Base-by-base conservation (phyloP, 1,140 invertebrate genomes). In the Homarus americanus region DNA sequence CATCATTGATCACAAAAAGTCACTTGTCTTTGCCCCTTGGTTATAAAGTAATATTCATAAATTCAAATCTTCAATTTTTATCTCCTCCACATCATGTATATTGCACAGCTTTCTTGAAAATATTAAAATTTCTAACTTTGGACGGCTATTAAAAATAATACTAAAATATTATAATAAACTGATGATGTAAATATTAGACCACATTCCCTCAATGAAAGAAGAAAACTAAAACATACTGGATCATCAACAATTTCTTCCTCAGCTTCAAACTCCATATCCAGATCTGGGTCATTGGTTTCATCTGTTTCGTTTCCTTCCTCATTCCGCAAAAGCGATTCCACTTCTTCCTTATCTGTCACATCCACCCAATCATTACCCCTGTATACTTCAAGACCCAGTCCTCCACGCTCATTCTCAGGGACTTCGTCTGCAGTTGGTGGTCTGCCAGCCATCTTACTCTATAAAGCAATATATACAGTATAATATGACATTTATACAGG, bases 241-340 rank as follows among this genome's bases (percentile, higher is more conserved):
- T 87, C 85, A 28, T 87, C 86, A 5, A 87, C 28, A 12, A 66
- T 40, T 41, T 79, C 78, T 32, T 87, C 86, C 58, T 87, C 86
- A 69, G 53, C 86, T 40, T 87, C 86, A 69, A 79, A 79, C 38
- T 87, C 86, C 34, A 87, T 76, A n/a, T 87, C 86, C 36, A 79
- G 10, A 28, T 87, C 86, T 32, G 76, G 75, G n/a, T 76, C 75
- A 36, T 87, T 87, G 1, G 76, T 10, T 40, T 87, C 86, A n/a
- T 87, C 86, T 2, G 75, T 41, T 2, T 87, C 86, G 12, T 58
- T 79, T 15, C 34, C 85, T 40, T 87, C 86, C 24, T 80, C 86
- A 9, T 32, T 53, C 10, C 58, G 58, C 34, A 79, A 15, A 4
- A 79, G 24, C 2, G 86, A 58, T 12, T 58, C 53, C 0, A 79